A percentile compares a stretch with the other conserved stretches of the same genome.
phyloP scores from a whole-genome alignment of 1,140 invertebrate species.

The Anoplolepis gracilipes region DNA sequence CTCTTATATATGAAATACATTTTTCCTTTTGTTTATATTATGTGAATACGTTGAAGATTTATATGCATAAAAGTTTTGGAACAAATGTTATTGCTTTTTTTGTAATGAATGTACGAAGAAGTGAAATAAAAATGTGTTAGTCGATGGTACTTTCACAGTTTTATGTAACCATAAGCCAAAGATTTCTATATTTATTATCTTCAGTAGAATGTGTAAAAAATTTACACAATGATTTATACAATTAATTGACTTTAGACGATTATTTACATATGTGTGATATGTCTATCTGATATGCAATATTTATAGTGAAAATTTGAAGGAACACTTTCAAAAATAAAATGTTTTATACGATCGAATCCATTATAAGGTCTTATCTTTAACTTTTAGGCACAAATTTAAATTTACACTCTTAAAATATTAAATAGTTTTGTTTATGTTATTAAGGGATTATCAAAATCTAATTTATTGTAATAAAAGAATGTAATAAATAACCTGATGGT shows the following conservation, averaged over 20 bases:
- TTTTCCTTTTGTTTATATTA: conserved; percentile 60
- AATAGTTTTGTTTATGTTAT: background rate
- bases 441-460: background rate
- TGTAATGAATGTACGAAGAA: conserved; percentile 75
- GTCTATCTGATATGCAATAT: background rate
- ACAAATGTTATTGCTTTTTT: conserved; percentile 72
- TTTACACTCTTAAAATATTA: background rate
- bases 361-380: background rate
- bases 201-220: background rate
- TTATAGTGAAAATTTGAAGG: background rate
- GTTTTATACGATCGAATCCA: background rate
- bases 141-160: conserved; percentile 38
- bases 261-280: background rate
- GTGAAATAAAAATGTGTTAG: conserved; percentile 76
- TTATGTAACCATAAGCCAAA: background rate
- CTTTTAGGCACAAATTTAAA: background rate
- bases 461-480: background rate
- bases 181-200: background rate
- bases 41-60: conserved; percentile 69
- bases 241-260: background rate
- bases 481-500: background rate
- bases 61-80: conserved; percentile 70
- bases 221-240: background rate
- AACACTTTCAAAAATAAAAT: background rate
- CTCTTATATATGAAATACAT: conserved; percentile 59